Evolutionary conservation across 2,797 vertebrate species (phyloP).

Genomic region (Falco biarmicus): DNA sequence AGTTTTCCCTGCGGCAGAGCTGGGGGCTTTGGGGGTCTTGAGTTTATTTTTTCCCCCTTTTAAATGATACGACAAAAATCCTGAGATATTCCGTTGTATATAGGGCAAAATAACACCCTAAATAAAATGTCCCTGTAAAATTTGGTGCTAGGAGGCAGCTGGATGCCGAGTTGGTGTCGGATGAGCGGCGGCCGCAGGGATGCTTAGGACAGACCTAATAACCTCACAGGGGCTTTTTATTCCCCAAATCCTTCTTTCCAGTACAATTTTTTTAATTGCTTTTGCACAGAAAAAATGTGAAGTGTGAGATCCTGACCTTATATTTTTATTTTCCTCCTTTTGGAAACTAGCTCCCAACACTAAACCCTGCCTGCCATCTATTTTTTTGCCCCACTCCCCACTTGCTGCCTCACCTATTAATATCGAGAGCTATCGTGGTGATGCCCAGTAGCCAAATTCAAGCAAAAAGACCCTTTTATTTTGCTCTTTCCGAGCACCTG

Average conservation of each 20-base stretch:
- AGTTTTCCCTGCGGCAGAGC: neutral
- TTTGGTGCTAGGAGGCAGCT: neutral
- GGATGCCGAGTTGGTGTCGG: neutral
- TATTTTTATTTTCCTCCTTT: neutral
- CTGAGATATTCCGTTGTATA: neutral
- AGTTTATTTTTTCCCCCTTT: neutral
- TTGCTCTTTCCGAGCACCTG: neutral
- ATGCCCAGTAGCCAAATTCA: neutral
- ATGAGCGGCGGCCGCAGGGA: neutral
- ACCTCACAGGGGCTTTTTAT: neutral
- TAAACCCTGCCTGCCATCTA: too few species aligned
- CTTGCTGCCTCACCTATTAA: neutral
- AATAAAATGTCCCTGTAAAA: neutral
- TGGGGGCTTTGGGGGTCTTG: neutral
- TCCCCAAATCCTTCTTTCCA: neutral
- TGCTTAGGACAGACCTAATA: neutral
- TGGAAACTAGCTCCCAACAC: neutral
- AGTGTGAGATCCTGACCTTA: neutral
- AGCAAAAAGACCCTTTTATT: neutral
- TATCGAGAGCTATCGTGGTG: too few species aligned
- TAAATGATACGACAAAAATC: neutral
- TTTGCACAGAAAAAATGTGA: neutral
- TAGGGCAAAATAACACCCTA: neutral
- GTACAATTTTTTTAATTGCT: neutral
- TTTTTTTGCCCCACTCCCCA: neutral